Evolutionary conservation across 2,888 invertebrate genomes (phyloP).

Genomic region (Gortyna flavago): DNA sequence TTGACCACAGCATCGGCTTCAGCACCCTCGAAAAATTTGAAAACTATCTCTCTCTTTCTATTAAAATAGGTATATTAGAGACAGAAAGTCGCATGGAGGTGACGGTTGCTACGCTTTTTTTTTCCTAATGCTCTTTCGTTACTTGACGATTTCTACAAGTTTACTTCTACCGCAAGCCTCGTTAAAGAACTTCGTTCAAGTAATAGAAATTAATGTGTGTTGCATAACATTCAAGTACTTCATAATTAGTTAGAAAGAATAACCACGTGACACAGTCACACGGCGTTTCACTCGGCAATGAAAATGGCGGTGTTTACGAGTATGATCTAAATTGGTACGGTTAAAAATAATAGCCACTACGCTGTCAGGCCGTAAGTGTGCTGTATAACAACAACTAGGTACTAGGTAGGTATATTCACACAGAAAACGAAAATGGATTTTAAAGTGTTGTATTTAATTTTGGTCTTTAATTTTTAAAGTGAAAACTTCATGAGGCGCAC

Average conservation of each 20-base stretch:
- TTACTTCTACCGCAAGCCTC: background rate
- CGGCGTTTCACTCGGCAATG: slow-evolving; percentile 39
- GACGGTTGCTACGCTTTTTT: no score
- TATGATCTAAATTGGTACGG: slow-evolving; percentile 44
- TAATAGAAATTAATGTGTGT: background rate
- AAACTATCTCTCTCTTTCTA: no score
- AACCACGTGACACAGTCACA: slow-evolving; percentile 25
- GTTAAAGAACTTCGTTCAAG: background rate
- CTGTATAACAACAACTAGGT: background rate
- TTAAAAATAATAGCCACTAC: slow-evolving; percentile 52
- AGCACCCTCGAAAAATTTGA: no score
- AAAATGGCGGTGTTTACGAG: slow-evolving; percentile 46
- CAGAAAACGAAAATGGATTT: background rate
- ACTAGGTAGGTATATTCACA: background rate
- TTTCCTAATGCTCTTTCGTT: no score
- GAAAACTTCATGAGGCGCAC: background rate
- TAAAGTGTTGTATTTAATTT: background rate
- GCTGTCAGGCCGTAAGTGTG: slow-evolving; percentile 12
- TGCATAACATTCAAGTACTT: background rate
- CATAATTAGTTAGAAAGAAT: slow-evolving; percentile 6
- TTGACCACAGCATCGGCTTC: no score
- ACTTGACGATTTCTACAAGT: background rate
- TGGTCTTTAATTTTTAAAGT: background rate
- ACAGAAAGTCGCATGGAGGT: no score
- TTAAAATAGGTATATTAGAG: no score